These are phyloP conservation scores for Teinopalpus imperialis DNA, from an alignment of 2,888 invertebrate species.

Conservation along the genomic window DNA sequence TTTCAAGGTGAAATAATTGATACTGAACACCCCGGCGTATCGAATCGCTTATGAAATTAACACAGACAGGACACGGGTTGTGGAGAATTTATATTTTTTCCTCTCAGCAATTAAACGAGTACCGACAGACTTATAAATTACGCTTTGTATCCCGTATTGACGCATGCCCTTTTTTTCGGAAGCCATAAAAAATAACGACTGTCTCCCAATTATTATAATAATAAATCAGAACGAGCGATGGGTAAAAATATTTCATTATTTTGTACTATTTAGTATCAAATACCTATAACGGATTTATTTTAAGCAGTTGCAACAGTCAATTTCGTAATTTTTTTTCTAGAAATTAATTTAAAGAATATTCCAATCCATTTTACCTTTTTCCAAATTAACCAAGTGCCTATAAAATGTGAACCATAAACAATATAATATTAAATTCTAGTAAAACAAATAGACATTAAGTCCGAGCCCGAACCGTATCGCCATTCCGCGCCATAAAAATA, in stretches of 20 bases:
- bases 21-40: slow-evolving; percentile 50
- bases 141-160: slow-evolving; percentile 64
- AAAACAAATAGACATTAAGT: slow-evolving; percentile 76
- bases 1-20: slow-evolving; percentile 26
- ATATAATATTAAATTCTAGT: slow-evolving; percentile 67
- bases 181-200: slow-evolving; percentile 75
- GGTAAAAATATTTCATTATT: slow-evolving; percentile 50
- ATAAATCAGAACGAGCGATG: slow-evolving; percentile 56
- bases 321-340: no score
- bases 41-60: slow-evolving; percentile 60
- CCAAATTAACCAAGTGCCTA: slow-evolving; percentile 42
- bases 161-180: slow-evolving; percentile 65
- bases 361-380: no score
- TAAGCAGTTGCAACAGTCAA: not conserved
- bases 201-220: slow-evolving; percentile 62
- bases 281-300: not conserved
- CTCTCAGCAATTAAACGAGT: slow-evolving; percentile 57
- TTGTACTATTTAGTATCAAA: slow-evolving; percentile 15
- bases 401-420: slow-evolving; percentile 52
- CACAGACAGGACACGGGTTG: slow-evolving; percentile 46
- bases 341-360: no score
- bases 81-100: slow-evolving; percentile 41
- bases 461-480: slow-evolving; percentile 65
- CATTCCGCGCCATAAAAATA: slow-evolving; percentile 79
- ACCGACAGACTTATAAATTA: slow-evolving; percentile 63